Evolutionary conservation across 2,888 invertebrate species (phyloP), one percentile per base, ranked within the genome.

Genomic region (Drosophila macrospina): DNA sequence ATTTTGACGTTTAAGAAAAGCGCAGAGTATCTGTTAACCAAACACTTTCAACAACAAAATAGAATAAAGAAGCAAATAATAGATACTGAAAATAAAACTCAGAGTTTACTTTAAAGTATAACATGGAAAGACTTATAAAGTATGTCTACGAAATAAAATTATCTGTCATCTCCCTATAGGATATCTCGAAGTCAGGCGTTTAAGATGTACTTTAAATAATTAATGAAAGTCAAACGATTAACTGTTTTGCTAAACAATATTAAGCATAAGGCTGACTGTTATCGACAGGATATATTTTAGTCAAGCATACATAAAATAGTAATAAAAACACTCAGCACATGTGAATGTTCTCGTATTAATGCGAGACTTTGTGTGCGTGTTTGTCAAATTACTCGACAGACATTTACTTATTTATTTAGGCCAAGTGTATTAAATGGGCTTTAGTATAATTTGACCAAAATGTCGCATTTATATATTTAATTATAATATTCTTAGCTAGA

Each of bases 321-420:
- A 34, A 51, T 52, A 51, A 69, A 62, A 52, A 20, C 54, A 42
- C 48, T 62, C 8, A 6, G 20, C 39, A 24, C 45, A 50, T 37
- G 60, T 66, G 39, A 62, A 37, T 57, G 30, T 47, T 16, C 30
- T 32, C 34, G 39, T 30, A 7, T 28, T 26, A 15, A 48, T 51
- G 71, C 37, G 54, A 39, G 24, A 7, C 10, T 39, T 30, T 16
- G 37, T 37, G 37, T 61, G 57, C 48, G 56, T 57, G 69, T 51
- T 69, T 57, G 36, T 24, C 41, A 28, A 26, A 13, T 16, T 36
- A 16, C 50, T 42, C 45, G 32, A 50, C 20, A 42, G 24, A 54
- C 55, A 34, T 24, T 11, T 72, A 34, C 13, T 11, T 72, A 78
- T 84, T 78, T 67, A 78, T 80, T 86, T 75, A 45, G 71, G 50